Evolutionary conservation across 2,113 vertebrate species (phyloP).

Genomic region (Macheiramphus alcinus): DNA sequence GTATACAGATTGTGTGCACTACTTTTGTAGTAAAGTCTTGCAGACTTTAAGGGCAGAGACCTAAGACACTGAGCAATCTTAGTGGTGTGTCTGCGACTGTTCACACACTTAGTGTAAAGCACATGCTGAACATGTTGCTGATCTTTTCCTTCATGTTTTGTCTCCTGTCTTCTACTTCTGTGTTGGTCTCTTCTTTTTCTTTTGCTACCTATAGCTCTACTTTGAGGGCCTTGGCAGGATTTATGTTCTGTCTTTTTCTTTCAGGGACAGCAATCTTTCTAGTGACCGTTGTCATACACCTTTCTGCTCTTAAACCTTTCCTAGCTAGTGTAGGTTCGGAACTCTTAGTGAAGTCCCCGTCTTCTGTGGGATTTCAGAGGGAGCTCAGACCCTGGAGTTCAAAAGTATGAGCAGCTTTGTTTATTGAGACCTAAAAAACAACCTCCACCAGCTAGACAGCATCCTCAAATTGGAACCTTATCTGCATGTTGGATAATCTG

Average conservation of each 20-base stretch:
- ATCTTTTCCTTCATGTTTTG: not conserved
- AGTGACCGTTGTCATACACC: not conserved
- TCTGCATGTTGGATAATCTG: not conserved
- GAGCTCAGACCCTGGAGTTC: not conserved
- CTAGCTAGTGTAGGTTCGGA: not conserved
- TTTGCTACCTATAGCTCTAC: not conserved
- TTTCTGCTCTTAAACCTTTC: not conserved
- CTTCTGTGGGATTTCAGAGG: not conserved
- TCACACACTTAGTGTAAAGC: not conserved
- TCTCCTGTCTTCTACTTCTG: not conserved
- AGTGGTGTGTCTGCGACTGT: not conserved
- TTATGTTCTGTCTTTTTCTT: not conserved
- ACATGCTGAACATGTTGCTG: not conserved
- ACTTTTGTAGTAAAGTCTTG: not conserved
- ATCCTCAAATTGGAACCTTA: not conserved
- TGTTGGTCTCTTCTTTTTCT: not conserved
- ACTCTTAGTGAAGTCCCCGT: not conserved
- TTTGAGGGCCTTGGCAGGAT: not conserved
- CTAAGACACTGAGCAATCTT: not conserved
- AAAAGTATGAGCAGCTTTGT: not conserved
- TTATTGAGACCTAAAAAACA: not conserved
- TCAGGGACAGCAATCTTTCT: not conserved
- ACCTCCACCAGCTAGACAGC: not conserved
- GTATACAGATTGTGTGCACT: not conserved
- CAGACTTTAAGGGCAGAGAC: not conserved